A percentile compares a stretch with the other conserved stretches of the same genome.
Conservation (phyloP, 2,888 invertebrate genomes). For the Rhogogaster chlorosoma region DNA sequence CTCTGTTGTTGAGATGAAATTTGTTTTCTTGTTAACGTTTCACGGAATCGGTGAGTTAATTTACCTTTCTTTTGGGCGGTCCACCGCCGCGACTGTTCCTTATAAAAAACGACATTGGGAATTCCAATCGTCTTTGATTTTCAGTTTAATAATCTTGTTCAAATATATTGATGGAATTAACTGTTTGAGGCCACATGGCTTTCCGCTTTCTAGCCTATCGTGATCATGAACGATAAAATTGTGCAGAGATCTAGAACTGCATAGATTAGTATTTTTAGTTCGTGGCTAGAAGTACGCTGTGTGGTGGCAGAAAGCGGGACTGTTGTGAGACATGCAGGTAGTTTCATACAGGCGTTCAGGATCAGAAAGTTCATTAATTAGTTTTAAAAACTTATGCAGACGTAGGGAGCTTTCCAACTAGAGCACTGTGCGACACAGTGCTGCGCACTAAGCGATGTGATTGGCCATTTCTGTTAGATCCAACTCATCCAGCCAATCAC, state of each 20-base stretch:
- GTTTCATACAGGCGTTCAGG: too few species aligned
- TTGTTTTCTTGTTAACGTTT: not conserved
- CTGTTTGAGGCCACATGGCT: constrained; percentile 38
- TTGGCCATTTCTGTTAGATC: too few species aligned
- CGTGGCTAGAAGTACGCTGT: not conserved
- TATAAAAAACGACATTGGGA: constrained; percentile 72
- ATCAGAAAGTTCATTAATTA: too few species aligned
- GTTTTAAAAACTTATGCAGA: too few species aligned
- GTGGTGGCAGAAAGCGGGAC: not conserved
- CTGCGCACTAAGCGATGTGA: too few species aligned
- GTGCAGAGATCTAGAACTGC: not conserved
- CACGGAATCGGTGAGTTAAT: not conserved
- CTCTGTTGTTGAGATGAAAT: not conserved
- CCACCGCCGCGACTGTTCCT: constrained; percentile 64
- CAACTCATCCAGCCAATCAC: too few species aligned
- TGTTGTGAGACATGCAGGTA: not conserved
- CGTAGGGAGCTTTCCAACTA: too few species aligned
- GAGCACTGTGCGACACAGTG: too few species aligned
- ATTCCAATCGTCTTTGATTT: not conserved
- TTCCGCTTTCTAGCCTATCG: not conserved
- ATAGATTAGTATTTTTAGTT: not conserved
- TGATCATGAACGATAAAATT: not conserved
- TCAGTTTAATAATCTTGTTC: not conserved
- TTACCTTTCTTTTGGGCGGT: constrained; percentile 69
- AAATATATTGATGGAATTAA: not conserved